Evolutionary conservation across 2,797 vertebrate genomes (phyloP), one percentile per base, ranked within the genome.

Genomic region (Sebastiscus tertius): DNA sequence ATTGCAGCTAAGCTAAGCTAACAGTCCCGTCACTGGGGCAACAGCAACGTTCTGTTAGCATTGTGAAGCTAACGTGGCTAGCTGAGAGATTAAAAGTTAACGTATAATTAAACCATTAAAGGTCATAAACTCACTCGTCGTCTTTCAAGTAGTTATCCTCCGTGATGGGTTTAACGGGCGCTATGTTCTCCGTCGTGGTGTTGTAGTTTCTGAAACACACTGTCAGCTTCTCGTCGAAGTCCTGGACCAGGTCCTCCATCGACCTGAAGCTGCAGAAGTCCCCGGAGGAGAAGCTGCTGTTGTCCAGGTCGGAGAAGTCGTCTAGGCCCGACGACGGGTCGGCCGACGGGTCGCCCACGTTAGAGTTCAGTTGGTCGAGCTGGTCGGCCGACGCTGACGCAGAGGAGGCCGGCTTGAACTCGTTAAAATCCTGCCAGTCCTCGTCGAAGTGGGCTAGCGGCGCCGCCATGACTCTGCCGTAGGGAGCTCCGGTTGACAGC

Each of bases 361-460:
- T 95, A 0, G 89, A 94, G 89, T 95, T 94, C 1, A 95, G 82
- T 69, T 94, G 95, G 88, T 97, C 96, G 81, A 93, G 83, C 52
- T 88, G 89, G 56, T 90, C 93, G 58, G 89, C 84, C 3, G 92
- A 84, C 8, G 92, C 92, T 39, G 78, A 83, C 16, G 85, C 85
- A 27, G 97, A 92, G 46, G 78, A 83, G 0, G 85, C 84, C 29
- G 97, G 92, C 91, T 96, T 96, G 88, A 99, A 99, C 81, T 98
- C 98, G 85, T 98, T 97, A 82, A 99, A 99, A 91, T 99, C 98
- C 85, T 99, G 97, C 98, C 98, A 99, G 90, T 99, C 98, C 84
- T 97, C 98, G 16, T 98, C 97, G 42, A 97, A 96, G 87, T 96
- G 96, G 77, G 97, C 97, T 65, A 97, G 92, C 91, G 97, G 97